Base-by-base conservation (phyloP, 2,113 vertebrate species). In the Ceyx cyanopectus region DNA sequence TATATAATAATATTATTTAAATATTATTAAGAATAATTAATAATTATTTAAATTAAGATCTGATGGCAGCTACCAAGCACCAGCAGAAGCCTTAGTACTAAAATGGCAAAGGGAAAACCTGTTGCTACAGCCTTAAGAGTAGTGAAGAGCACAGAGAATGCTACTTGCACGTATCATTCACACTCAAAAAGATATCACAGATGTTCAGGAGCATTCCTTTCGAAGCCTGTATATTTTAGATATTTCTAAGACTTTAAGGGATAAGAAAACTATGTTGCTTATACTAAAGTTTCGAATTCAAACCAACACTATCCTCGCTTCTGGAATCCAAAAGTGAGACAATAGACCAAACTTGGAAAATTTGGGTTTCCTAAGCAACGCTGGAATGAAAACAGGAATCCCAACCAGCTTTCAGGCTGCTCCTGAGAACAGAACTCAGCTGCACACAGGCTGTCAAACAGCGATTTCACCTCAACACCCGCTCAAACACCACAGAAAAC, bases 381-480 rank as follows among this genome's bases (percentile, higher is more conserved):
- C 11, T 4, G n/a, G 11, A 41, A 61, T 0, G 18, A 43, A 69
- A 63, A 9, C 21, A 68, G 43, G 24, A 79, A 29, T 11, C 34
- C 10, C 2, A 1, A 15, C 2, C 13, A 48, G 17, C 17, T 79
- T 82, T 32, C 50, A 27, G 23, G 24, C 19, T 40, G 63, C 30
- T 45, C 19, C 41, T 75, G 2, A 54, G 13, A 26, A 54, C 6
- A 10, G 8, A 27, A 60, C 8, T 56, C 58, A 22, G 13, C 16
- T 10, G 17, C 17, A 32, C 20, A 27, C 41, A 5, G 14, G 18
- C 30, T 23, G 26, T 3, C 13, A 20, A 29, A 30, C 14, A 58
- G 1, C 10, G 10, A n/a, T 50, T 46, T 72, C 48, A 32, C 13
- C 46, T 6, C 13, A 29, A 0, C 9, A 8, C 4, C 8, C 4